These are phyloP conservation scores for Lipophrys pholis DNA, from an alignment of 2,113 vertebrate species.

Conservation along the genomic window DNA sequence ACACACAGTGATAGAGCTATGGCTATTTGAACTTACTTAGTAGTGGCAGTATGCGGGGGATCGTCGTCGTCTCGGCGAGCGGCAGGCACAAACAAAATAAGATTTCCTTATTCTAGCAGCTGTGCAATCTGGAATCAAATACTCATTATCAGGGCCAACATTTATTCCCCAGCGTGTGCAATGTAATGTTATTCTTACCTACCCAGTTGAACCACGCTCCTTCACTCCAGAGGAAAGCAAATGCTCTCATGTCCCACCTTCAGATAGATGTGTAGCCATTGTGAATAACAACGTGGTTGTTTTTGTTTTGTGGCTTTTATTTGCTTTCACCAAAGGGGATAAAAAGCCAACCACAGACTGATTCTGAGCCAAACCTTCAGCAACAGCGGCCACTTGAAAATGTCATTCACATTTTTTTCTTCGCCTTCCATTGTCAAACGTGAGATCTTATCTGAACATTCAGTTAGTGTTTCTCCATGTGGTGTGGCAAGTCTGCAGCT, in stretches of 20 bases:
- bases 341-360: conserved; percentile 24
- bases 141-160: conserved; percentile 1
- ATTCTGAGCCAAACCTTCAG: conserved; percentile 17
- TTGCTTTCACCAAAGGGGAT: conserved; percentile 27
- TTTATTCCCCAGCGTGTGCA: conserved; percentile 18
- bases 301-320: conserved; percentile 47
- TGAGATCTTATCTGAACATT: conserved; percentile 65
- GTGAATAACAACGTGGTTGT: conserved; percentile 39
- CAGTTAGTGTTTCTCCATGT: conserved; percentile 49
- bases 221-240: conserved; percentile 31
- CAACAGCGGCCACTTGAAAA: conserved; percentile 19
- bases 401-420: conserved; percentile 31
- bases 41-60: too few relatives aligned
- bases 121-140: conserved; percentile 13
- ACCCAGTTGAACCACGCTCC: conserved; percentile 19
- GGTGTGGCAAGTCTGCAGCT: conserved; percentile 50
- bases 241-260: conserved; percentile 26
- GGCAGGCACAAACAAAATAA: too few relatives aligned
- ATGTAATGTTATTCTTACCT: conserved; percentile 34
- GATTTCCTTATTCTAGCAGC: conserved; percentile 6
- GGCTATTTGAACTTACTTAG: too few relatives aligned
- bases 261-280: conserved; percentile 30
- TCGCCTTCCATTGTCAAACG: conserved; percentile 61
- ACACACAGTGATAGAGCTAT: too few relatives aligned
- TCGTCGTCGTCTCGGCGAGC: too few relatives aligned